These are phyloP conservation scores for Ericerus pela DNA, from an alignment of 1,140 invertebrate genomes.

Conservation along the genomic window DNA sequence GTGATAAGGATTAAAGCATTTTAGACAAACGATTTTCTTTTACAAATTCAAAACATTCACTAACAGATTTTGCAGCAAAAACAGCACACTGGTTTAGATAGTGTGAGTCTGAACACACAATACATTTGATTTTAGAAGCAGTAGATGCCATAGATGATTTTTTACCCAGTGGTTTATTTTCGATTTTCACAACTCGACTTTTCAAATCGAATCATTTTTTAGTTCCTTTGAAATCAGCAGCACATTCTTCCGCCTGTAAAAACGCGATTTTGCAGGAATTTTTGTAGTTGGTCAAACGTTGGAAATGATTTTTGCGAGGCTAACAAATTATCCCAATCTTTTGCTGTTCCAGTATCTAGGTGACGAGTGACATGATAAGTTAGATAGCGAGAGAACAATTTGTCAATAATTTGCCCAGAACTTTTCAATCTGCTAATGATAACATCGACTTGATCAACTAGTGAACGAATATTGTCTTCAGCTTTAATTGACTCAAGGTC, in stretches of 20 bases:
- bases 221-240: too few relatives aligned
- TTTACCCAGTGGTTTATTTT: neutral
- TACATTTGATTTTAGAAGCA: neutral
- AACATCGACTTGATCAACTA: neutral
- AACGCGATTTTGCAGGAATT: neutral
- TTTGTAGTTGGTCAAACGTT: neutral
- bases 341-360: neutral
- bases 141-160: neutral
- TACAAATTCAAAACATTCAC: neutral
- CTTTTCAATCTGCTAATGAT: neutral
- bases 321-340: neutral
- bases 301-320: neutral
- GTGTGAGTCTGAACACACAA: neutral
- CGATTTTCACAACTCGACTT: neutral
- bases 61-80: neutral
- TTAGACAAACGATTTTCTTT: neutral
- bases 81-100: neutral
- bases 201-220: neutral
- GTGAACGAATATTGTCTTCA: neutral
- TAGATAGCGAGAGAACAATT: neutral
- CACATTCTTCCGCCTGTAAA: neutral
- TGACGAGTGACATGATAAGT: neutral
- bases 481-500: neutral
- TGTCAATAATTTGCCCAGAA: neutral
- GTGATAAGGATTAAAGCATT: neutral